phyloP scores from a whole-genome alignment of 2,888 invertebrate genomes.

The Biston betularia region DNA sequence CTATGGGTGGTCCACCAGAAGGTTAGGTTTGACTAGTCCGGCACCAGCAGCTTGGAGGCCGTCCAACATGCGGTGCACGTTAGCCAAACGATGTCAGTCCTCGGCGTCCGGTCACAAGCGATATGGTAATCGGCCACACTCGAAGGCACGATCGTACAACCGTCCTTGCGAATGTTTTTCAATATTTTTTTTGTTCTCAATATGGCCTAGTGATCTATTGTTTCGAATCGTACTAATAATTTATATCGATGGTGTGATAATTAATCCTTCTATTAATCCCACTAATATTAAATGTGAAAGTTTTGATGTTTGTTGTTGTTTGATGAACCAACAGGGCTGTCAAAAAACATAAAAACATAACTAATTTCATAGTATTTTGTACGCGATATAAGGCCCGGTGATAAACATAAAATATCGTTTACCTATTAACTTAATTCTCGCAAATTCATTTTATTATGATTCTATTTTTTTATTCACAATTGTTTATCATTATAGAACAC shows the following conservation, averaged over 20 bases:
- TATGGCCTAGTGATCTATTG: conserved; percentile 45
- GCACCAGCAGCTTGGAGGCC: conserved; percentile 40
- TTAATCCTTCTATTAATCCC: conserved; percentile 26
- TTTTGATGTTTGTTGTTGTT: no score
- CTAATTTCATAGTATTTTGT: no score
- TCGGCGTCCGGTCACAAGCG: conserved; percentile 73
- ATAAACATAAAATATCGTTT: no score
- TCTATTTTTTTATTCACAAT: no score
- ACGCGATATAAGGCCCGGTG: no score
- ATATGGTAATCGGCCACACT: conserved; percentile 75
- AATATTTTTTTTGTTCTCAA: conserved; percentile 47
- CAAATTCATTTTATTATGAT: no score
- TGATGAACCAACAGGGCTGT: no score
- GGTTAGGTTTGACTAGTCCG: conserved; percentile 51
- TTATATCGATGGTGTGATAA: conserved; percentile 13
- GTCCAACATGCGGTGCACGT: conserved; percentile 65
- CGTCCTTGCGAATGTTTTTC: conserved; percentile 67
- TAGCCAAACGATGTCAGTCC: conserved; percentile 67
- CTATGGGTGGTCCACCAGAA: conserved; percentile 53
- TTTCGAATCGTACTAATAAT: conserved; percentile 20
- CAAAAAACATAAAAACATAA: no score
- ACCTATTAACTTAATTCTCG: no score
- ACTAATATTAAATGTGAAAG: no score
- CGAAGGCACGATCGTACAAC: conserved; percentile 62
- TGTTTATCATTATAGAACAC: no score